Conservation (phyloP, 2,888 invertebrate genomes). For the Baccha elongata region DNA sequence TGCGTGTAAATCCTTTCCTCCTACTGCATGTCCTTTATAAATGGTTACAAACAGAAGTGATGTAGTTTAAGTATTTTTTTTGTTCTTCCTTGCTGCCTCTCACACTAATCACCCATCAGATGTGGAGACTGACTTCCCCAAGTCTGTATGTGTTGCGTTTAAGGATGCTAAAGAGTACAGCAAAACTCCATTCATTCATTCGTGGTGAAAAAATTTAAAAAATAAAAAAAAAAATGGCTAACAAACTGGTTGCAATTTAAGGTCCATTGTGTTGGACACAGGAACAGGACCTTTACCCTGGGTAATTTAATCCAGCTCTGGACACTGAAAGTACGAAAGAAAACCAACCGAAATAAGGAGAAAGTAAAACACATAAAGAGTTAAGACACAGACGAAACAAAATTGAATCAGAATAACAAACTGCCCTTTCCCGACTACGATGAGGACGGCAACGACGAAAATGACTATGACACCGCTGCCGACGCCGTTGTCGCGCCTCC, state of each 20-base stretch:
- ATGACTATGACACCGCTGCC: not conserved
- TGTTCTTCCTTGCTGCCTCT: not conserved
- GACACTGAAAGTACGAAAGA: constrained; percentile 22
- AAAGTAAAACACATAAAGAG: constrained; percentile 47
- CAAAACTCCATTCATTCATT: constrained; percentile 12
- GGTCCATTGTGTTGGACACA: constrained; percentile 46
- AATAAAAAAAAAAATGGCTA: constrained; percentile 15
- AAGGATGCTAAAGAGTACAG: constrained; percentile 21
- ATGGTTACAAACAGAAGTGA: constrained; percentile 27
- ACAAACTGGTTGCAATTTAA: constrained; percentile 59
- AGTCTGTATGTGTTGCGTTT: constrained; percentile 6
- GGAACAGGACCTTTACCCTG: constrained; percentile 44
- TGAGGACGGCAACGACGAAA: constrained; percentile 1
- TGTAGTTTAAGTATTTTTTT: constrained; percentile 12
- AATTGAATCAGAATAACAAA: constrained; percentile 70
- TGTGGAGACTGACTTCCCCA: not conserved
- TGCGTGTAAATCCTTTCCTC: constrained; percentile 39
- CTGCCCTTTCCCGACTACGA: constrained; percentile 19
- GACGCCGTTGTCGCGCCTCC: too few species aligned
- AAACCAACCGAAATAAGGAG: constrained; percentile 39
- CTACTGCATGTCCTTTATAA: not conserved
- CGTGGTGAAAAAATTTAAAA: not conserved
- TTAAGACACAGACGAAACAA: constrained; percentile 69
- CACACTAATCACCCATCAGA: constrained; percentile 25
- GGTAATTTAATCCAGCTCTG: constrained; percentile 51